These are phyloP conservation scores for Fulmarus glacialis DNA, from an alignment of 2,113 vertebrate genomes.

Conservation along the genomic window DNA sequence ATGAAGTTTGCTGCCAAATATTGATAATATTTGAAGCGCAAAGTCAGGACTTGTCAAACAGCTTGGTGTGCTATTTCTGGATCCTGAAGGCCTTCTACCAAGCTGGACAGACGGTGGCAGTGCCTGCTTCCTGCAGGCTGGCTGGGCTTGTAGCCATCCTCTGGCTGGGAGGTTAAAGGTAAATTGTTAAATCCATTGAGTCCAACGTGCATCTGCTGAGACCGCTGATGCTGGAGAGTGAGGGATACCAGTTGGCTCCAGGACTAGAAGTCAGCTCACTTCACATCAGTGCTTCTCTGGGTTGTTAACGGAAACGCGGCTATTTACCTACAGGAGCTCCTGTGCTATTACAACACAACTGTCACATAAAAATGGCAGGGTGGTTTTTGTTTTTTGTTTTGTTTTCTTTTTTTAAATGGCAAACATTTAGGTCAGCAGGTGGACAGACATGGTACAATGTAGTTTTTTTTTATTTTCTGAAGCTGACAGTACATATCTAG, in stretches of 20 bases:
- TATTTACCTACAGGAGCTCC: not conserved
- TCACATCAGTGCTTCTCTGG: not conserved
- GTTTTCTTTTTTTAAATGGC: not conserved
- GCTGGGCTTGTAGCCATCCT: not conserved
- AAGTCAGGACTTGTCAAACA: not conserved
- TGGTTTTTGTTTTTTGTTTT: not conserved
- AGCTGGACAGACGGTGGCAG: not conserved
- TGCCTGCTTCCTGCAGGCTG: not conserved
- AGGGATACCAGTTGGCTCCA: not conserved
- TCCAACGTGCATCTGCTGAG: not conserved
- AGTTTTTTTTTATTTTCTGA: not conserved
- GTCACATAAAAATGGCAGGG: not conserved
- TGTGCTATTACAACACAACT: not conserved
- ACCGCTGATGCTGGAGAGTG: not conserved
- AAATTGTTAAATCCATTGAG: not conserved
- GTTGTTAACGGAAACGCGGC: not conserved
- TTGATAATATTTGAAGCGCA: not conserved
- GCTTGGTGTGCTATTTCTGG: not conserved
- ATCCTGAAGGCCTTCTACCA: not conserved
- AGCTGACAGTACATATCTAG: not conserved
- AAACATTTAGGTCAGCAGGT: not conserved
- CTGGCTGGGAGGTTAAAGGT: not conserved
- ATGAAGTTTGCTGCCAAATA: not conserved
- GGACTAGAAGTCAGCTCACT: not conserved
- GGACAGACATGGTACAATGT: too few species aligned